A percentile compares a stretch with the other conserved stretches of the same genome.
Evolutionary conservation across 2,797 vertebrate species (phyloP).

Genomic region (Peromyscus nudipes): DNA sequence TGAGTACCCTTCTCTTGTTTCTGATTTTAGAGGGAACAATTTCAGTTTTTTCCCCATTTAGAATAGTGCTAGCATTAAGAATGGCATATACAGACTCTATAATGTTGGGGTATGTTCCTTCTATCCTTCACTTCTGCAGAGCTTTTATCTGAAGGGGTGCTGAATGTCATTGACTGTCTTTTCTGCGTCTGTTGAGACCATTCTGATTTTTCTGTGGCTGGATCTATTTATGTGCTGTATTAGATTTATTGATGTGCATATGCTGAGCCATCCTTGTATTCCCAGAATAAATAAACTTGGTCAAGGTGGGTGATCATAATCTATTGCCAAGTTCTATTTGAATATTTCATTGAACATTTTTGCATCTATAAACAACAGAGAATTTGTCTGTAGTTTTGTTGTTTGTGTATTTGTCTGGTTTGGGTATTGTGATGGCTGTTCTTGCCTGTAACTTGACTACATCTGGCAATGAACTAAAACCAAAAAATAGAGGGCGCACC

Average conservation of each 20-base stretch:
- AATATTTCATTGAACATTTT: not conserved
- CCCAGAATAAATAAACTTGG: not conserved
- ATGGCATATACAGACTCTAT: not conserved
- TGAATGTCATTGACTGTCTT: not conserved
- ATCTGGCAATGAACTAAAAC: not conserved
- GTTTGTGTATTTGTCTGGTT: not conserved
- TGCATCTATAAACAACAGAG: too few relatives aligned
- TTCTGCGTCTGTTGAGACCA: not conserved
- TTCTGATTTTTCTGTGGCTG: not conserved
- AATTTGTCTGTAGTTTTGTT: not conserved
- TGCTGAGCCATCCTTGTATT: not conserved
- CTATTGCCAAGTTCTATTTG: not conserved
- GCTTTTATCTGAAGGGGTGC: not conserved
- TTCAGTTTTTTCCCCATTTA: not conserved
- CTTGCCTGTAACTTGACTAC: not conserved
- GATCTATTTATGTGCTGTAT: not conserved
- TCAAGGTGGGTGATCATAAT: not conserved
- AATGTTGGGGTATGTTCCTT: not conserved
- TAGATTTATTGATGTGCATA: not conserved
- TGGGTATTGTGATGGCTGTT: not conserved
- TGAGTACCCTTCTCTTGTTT: too few relatives aligned
- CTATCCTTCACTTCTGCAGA: not conserved
- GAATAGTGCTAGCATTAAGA: not conserved
- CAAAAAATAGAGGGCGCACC: not conserved
- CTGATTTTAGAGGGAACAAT: not conserved